phyloP scores from a whole-genome alignment of 2,113 vertebrate species.

The Clarias gariepinus region DNA sequence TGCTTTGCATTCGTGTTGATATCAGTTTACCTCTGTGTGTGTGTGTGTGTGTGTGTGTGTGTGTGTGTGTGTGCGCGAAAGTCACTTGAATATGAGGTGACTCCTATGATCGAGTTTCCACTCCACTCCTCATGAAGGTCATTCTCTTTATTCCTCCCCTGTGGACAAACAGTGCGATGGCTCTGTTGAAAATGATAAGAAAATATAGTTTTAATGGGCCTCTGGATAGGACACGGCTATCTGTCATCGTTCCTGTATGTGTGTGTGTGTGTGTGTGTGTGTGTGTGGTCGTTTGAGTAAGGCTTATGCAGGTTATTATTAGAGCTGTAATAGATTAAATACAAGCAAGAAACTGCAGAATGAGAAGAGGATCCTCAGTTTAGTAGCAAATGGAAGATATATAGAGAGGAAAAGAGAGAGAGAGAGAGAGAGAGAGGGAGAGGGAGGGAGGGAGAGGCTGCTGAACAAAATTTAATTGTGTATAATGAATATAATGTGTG shows the following conservation, averaged over 20 bases:
- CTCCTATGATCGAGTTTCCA: constrained; percentile 18
- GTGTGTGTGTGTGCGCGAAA: not conserved
- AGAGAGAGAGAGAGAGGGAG: constrained; percentile 1
- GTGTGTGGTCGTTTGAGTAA: constrained; percentile 8
- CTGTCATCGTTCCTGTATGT: constrained; percentile 54
- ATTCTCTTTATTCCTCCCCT: constrained; percentile 59
- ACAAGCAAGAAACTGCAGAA: constrained; percentile 64
- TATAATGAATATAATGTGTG: not conserved
- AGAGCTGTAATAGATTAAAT: constrained; percentile 77
- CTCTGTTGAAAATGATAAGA: constrained; percentile 71
- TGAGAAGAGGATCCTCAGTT: constrained; percentile 57
- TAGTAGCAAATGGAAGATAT: constrained; percentile 13
- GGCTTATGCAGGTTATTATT: constrained; percentile 70
- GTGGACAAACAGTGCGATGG: constrained; percentile 67
- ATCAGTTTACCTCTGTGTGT: not conserved
- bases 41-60: constrained; percentile 18
- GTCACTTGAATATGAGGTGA: constrained; percentile 15
- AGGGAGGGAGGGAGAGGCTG: not conserved
- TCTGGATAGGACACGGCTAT: constrained; percentile 69
- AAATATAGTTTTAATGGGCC: constrained; percentile 76
- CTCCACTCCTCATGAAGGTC: constrained; percentile 63
- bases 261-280: constrained; percentile 41
- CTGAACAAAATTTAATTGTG: not conserved
- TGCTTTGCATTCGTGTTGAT: not conserved
- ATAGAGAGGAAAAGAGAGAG: constrained; percentile 14